Evolutionary conservation across 2,888 invertebrate genomes (phyloP), one percentile per base, ranked within the genome.

Genomic region (Ectropis crepuscularia): DNA sequence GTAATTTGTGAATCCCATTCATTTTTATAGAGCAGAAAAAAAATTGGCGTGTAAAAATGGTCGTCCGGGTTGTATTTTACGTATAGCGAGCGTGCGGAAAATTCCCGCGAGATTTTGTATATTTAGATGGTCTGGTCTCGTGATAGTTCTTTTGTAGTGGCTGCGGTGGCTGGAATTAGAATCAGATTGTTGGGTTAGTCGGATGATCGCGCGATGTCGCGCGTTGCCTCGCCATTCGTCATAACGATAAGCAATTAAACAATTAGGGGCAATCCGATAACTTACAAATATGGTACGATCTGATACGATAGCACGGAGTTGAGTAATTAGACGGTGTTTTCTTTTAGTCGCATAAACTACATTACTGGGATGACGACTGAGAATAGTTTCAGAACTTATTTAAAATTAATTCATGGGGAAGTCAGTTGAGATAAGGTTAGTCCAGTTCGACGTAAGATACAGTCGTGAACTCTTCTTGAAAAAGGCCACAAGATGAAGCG

Each of bases 1-100:
- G 76, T 77, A 80, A 82, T 82, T 80, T 81, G 81, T 78, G 78
- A 76, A 77, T 79, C 84, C 64, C 83, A 87, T 86, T 86, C 84
- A 85, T 80, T 87, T 84, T 83, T 80, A 82, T 81, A 74, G 71
- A 68, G 73, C 63, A 54, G 68, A 78, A 75, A 79, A 77, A 78
- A 77, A 75, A 73, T 68, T 65, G 51, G 65, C 65, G 74, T 73
- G 78, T 70, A 74, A 70, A 71, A 72, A 66, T 69, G 59, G 71
- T 77, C 81, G 77, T 74, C 75, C 74, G 72, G 65, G 68, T 55
- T 53, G 69, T 77, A 77, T 74, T 74, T 77, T 79, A 81, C 66
- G 71, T 73, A 64, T 68, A 64, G 55, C 53, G 62, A 61, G 49
- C 61, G 70, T 54, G 67, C 63, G 73, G 71, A 76, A 77, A 78